phyloP scores from a whole-genome alignment of 2,888 invertebrate species.

The Metacarcinus magister region DNA sequence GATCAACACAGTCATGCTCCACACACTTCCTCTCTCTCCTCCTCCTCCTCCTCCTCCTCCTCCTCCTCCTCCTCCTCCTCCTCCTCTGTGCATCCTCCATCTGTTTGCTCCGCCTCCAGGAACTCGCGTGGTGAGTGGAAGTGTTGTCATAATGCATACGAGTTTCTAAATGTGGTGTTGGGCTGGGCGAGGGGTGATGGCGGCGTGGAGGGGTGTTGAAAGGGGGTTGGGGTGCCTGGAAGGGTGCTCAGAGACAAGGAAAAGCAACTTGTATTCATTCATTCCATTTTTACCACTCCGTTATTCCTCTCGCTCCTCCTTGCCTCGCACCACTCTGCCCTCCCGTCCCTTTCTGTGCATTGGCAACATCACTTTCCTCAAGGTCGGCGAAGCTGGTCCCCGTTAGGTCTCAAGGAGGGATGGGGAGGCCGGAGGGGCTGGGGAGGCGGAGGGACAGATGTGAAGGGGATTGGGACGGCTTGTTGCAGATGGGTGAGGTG shows the following conservation, averaged over 20 bases:
- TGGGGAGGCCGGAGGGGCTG: not conserved
- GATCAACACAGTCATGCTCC: not conserved
- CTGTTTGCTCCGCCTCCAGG: constrained; percentile 36
- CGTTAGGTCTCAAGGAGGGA: constrained; percentile 10
- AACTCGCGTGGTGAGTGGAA: constrained; percentile 19
- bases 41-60: not conserved
- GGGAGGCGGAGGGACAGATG: not conserved
- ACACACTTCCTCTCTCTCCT: not conserved
- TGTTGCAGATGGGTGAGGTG: not conserved
- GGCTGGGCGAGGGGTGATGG: not conserved
- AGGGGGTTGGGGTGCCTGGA: not conserved
- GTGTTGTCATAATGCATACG: constrained; percentile 9
- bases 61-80: constrained; percentile 7
- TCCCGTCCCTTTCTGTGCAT: not conserved
- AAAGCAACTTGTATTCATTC: not conserved
- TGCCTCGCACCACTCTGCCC: not conserved
- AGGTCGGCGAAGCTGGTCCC: constrained; percentile 26
- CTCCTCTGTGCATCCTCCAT: constrained; percentile 16
- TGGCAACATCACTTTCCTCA: constrained; percentile 22
- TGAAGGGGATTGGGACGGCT: not conserved
- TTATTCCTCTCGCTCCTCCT: not conserved
- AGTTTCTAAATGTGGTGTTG: not conserved
- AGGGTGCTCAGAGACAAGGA: not conserved
- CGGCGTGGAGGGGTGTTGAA: not conserved
- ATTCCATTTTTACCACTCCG: not conserved